Conservation (phyloP, 64 coral and sea anemone genomes). For the Porites australiensis region DNA sequence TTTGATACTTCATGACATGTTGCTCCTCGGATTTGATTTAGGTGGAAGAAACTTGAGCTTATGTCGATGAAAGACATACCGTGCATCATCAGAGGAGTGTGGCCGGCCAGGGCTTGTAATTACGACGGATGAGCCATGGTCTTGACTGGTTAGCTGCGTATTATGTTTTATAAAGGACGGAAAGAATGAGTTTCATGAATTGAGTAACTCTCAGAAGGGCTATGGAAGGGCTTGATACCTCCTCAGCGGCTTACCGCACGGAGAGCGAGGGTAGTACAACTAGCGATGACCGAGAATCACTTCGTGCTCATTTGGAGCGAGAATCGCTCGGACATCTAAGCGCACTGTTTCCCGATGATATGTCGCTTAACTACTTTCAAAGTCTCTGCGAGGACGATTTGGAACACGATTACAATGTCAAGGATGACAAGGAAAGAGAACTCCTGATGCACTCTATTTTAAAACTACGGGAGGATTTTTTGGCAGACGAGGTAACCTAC, state of each 20-base stretch:
- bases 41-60: neutral
- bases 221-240: constrained; percentile 10
- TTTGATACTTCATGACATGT: neutral
- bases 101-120: too few relatives aligned
- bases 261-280: constrained; percentile 69
- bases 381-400: constrained; percentile 86
- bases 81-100: neutral
- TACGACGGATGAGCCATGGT: neutral
- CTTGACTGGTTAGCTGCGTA: neutral
- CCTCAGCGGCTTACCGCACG: neutral
- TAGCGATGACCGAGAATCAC: constrained; percentile 70
- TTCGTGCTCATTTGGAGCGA: constrained; percentile 73
- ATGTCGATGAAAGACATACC: neutral
- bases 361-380: constrained; percentile 71
- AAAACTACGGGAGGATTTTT: constrained; percentile 82
- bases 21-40: neutral
- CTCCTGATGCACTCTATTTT: constrained; percentile 76
- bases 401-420: constrained; percentile 85
- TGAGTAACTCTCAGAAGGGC: neutral
- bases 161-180: neutral
- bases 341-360: constrained; percentile 67
- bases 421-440: constrained; percentile 67
- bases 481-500: constrained; percentile 45
- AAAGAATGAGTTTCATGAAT: neutral
- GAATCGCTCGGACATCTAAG: constrained; percentile 76